phyloP scores from a whole-genome alignment of 2,797 vertebrate genomes.

The Rhabdophis nuchalis region DNA sequence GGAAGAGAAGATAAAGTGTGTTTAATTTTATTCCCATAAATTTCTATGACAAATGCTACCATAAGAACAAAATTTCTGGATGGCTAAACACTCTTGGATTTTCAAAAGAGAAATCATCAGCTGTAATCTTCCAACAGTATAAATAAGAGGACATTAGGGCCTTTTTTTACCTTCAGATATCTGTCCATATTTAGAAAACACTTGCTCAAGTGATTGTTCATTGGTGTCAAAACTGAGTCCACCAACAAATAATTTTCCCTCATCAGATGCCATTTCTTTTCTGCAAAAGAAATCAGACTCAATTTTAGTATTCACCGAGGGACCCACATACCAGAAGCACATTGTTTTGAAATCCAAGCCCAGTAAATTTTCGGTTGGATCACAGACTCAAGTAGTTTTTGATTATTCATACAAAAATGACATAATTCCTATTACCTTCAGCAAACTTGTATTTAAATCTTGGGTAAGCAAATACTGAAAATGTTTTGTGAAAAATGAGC shows the following conservation, averaged over 20 bases:
- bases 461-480: neutral
- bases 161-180: conserved; percentile 82
- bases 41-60: neutral
- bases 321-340: neutral
- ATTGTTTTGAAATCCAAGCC: neutral
- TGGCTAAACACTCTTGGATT: neutral
- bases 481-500: neutral
- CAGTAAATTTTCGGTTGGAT: neutral
- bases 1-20: rapidly evolving
- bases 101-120: neutral
- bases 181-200: conserved; percentile 90
- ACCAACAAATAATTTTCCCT: conserved; percentile 93
- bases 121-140: neutral
- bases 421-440: neutral
- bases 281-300: conserved; percentile 33
- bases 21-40: neutral
- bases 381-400: neutral
- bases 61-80: neutral
- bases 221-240: conserved; percentile 94
- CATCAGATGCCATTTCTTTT: conserved; percentile 81
- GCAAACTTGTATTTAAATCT: neutral
- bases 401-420: neutral
- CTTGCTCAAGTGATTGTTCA: conserved; percentile 86
- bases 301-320: neutral
- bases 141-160: neutral